Base-by-base conservation (phyloP, 2,797 vertebrate genomes). In the Pangasius sanitwongsei region DNA sequence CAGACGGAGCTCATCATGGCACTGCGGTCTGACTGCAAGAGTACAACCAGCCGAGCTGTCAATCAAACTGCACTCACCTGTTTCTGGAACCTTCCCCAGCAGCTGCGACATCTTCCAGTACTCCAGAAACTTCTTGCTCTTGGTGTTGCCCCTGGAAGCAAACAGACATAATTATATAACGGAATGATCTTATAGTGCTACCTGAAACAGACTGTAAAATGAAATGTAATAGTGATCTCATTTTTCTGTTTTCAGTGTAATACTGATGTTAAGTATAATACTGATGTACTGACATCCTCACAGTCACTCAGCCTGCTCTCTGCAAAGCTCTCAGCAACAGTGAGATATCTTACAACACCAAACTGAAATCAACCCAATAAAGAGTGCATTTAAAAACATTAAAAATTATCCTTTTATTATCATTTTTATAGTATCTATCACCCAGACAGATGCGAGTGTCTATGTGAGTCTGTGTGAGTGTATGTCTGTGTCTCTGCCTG, bases 41-140 rank as follows among this genome's bases (percentile, higher is more conserved):
- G 55, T 4, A 41, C 50, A 82, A 65, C 63, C 44, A n/a, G 83
- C 50, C 37, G 72, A 88, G 87, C 87, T 80, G 67, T 78, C 86
- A 34, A 37, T 90, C 67, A 80, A 75, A 74, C 55, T 28, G 57
- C 63, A 34, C 75, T 89, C 91, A 99, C 98, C 98, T 96, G 95
- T 97, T 87, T 94, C 67, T 2, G 98, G 98, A 82, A 99, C 96
- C 0, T 90, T 93, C 0, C 93, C 93, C 86, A 99, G 95, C 70
- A 96, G 95, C 88, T 95, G 67, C 87, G 91, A n/a, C 95, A 99
- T 94, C 82, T 85, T 96, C 89, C 86, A 86, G 89, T 94, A 90
- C 86, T 97, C 96, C 44, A 91, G 87, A 85, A 93, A 86, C 31
- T 89, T 93, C 89, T 96, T 95, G 1, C 82, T 92, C 57, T 92